Percentiles rank a stretch among this genome's conserved stretches.
phyloP scores from a whole-genome alignment of 2,113 vertebrate species.

The Deroptyus accipitrinus region DNA sequence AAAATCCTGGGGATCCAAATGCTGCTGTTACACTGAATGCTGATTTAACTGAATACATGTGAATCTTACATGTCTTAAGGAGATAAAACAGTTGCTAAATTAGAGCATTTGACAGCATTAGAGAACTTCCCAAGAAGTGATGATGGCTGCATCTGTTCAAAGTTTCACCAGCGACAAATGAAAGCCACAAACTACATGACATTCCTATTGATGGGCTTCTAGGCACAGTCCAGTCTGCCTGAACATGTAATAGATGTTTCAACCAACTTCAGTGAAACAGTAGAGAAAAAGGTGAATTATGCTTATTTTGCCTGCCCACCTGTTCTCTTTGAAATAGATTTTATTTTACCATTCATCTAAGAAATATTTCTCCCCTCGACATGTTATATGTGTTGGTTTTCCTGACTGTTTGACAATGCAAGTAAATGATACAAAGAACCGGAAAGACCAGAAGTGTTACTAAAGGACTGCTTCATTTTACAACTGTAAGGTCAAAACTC shows the following conservation, averaged over 20 bases:
- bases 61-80: neutral
- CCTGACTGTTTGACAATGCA: neutral
- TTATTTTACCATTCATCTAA: neutral
- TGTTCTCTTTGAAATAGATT: neutral
- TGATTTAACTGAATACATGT: neutral
- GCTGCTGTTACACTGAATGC: neutral
- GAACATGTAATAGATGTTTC: neutral
- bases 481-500: neutral
- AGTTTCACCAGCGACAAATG: neutral
- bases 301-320: neutral
- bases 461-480: neutral
- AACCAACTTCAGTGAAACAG: neutral
- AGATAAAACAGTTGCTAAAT: neutral
- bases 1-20: neutral
- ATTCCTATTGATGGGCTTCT: neutral
- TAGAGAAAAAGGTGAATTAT: neutral
- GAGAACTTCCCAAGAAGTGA: neutral
- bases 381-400: neutral
- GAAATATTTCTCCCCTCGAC: neutral
- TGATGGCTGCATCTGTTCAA: neutral
- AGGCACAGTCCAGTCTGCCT: neutral
- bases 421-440: neutral
- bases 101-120: neutral
- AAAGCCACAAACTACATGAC: neutral
- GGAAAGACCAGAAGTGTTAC: neutral